These are phyloP conservation scores for Zygaena filipendulae DNA, from an alignment of 2,888 invertebrate genomes.

Conservation along the genomic window DNA sequence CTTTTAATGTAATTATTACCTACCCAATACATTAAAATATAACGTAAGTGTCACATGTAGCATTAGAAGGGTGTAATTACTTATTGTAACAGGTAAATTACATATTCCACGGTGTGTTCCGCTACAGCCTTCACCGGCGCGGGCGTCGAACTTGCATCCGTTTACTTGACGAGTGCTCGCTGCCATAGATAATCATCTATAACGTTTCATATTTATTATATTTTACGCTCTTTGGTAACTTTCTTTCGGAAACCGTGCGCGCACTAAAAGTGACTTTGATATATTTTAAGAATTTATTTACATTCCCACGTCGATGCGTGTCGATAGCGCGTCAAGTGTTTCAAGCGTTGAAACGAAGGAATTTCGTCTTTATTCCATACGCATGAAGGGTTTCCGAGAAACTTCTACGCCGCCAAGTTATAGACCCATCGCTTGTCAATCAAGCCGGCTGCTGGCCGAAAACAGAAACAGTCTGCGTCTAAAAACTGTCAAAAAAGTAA, in stretches of 20 bases:
- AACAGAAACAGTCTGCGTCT: constrained; percentile 7
- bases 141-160: constrained; percentile 56
- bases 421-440: constrained; percentile 44
- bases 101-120: constrained; percentile 43
- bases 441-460: constrained; percentile 20
- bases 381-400: too few relatives aligned
- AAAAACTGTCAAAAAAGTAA: too few relatives aligned
- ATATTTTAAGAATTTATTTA: constrained; percentile 35
- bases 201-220: too few relatives aligned
- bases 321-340: constrained; percentile 34
- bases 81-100: constrained; percentile 26
- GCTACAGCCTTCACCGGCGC: constrained; percentile 30
- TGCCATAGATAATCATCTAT: constrained; percentile 29
- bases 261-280: too few relatives aligned
- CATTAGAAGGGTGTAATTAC: constrained; percentile 25
- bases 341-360: too few relatives aligned
- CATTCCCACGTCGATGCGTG: constrained; percentile 54
- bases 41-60: not conserved
- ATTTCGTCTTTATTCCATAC: too few relatives aligned
- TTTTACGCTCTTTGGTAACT: constrained; percentile 16
- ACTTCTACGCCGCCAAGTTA: too few relatives aligned
- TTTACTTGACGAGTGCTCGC: constrained; percentile 10
- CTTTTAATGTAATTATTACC: too few relatives aligned
- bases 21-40: too few relatives aligned
- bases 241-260: constrained; percentile 13